Evolutionary conservation across 2,888 invertebrate species (phyloP).

Genomic region (Pterostichus niger): DNA sequence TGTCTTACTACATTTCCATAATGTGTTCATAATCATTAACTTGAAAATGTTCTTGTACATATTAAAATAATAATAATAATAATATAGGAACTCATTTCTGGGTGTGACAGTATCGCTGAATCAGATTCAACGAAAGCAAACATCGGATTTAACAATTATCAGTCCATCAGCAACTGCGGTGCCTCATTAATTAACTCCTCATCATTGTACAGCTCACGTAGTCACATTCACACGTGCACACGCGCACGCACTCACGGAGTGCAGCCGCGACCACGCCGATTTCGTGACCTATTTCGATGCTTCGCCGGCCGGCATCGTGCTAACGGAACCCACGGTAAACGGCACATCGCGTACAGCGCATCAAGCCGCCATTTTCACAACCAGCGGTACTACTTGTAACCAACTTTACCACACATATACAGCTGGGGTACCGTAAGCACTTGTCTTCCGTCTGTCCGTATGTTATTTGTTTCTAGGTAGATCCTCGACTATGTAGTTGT

Average conservation of each 20-base stretch:
- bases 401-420: neutral
- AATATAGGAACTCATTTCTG: no score
- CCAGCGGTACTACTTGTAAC: slow-evolving; percentile 17
- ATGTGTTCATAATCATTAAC: no score
- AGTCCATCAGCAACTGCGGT: neutral
- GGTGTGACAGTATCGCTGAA: neutral
- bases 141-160: slow-evolving; percentile 15
- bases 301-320: slow-evolving; percentile 9
- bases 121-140: neutral
- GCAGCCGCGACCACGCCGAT: neutral
- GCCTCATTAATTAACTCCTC: slow-evolving; percentile 19
- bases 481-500: neutral
- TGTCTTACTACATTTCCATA: no score
- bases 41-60: no score
- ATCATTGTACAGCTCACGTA: slow-evolving; percentile 12
- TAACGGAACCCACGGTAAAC: slow-evolving; percentile 13
- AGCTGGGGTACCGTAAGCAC: slow-evolving; percentile 12
- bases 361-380: slow-evolving; percentile 2
- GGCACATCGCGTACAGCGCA: slow-evolving; percentile 18
- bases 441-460: slow-evolving; percentile 1
- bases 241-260: neutral
- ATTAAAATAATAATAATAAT: no score
- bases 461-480: slow-evolving; percentile 5
- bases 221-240: slow-evolving; percentile 6
- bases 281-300: slow-evolving; percentile 23